Evolutionary conservation across 2,888 invertebrate species (phyloP).

Genomic region (Megalurothrips usitatus): DNA sequence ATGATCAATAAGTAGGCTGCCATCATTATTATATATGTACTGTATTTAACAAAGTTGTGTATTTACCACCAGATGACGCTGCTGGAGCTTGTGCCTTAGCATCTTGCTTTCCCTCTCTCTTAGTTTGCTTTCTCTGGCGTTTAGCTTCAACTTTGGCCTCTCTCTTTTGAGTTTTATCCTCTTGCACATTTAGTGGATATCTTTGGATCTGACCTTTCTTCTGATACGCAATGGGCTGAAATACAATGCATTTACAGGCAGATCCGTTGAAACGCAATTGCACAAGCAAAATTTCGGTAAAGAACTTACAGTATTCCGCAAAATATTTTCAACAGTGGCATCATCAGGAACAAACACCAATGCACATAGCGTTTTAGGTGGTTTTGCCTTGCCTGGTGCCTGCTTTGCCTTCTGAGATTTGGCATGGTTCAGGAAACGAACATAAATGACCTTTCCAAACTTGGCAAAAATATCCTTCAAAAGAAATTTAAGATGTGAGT

Average conservation of each 20-base stretch:
- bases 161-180: background rate
- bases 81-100: background rate
- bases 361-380: background rate
- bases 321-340: background rate
- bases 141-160: background rate
- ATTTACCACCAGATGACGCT: background rate
- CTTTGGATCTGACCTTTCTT: background rate
- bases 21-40: background rate
- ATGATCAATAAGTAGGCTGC: no score
- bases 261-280: background rate
- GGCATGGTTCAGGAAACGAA: background rate
- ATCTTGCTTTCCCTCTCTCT: background rate
- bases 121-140: background rate
- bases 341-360: background rate
- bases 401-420: background rate
- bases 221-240: background rate
- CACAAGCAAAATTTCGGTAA: background rate
- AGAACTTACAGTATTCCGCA: background rate
- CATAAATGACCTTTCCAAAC: background rate
- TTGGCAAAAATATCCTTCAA: background rate
- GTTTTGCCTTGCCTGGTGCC: background rate
- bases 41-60: background rate
- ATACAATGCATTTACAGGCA: background rate
- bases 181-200: background rate
- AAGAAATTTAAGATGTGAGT: no score